Conservation (phyloP, 2,888 invertebrate genomes). For the Tenthredo scrophulariae region DNA sequence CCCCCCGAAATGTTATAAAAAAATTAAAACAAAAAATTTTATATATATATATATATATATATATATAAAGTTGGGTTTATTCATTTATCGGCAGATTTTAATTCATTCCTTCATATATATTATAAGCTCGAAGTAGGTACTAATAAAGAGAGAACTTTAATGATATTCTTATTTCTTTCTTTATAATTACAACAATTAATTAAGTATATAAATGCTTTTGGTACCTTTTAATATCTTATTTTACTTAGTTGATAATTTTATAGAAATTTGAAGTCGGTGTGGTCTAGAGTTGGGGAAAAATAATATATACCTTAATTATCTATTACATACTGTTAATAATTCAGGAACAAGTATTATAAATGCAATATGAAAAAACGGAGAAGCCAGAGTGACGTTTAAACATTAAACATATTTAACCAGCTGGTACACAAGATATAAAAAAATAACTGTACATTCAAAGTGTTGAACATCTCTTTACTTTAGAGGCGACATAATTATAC, state of each 20-base stretch:
- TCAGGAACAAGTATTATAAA: slow-evolving; percentile 66
- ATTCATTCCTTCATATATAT: slow-evolving; percentile 45
- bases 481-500: slow-evolving; percentile 58
- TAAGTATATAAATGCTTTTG: slow-evolving; percentile 61
- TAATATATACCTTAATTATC: slow-evolving; percentile 10
- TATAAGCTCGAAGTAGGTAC: slow-evolving; percentile 29
- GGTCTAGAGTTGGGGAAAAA: not conserved
- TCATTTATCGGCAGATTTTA: not conserved
- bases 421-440: slow-evolving; percentile 52
- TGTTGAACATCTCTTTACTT: slow-evolving; percentile 42
- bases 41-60: too few species aligned
- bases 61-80: not conserved
- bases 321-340: slow-evolving; percentile 62
- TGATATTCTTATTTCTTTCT: not conserved
- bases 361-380: slow-evolving; percentile 58
- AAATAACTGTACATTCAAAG: slow-evolving; percentile 53
- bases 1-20: too few species aligned
- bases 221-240: slow-evolving; percentile 57
- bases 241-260: slow-evolving; percentile 43
- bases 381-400: slow-evolving; percentile 56
- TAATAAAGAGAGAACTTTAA: slow-evolving; percentile 47
- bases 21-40: too few species aligned
- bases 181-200: slow-evolving; percentile 55
- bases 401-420: slow-evolving; percentile 37
- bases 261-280: slow-evolving; percentile 1